Conservation (phyloP, 2,888 invertebrate genomes). For the Magallana nippona region DNA sequence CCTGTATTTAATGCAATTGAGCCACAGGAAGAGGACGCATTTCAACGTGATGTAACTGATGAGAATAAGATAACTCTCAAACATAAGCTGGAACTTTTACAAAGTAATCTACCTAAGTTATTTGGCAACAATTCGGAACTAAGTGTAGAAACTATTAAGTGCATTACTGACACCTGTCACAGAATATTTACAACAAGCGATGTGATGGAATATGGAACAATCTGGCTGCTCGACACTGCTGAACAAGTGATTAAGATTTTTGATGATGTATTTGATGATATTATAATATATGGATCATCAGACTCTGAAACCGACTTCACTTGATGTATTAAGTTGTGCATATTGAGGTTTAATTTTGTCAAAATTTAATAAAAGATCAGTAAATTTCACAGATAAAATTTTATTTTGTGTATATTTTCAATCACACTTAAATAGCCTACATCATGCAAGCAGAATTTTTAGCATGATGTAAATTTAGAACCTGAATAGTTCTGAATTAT, state of each 20-base stretch:
- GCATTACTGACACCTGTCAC: not conserved
- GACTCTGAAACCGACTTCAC: not conserved
- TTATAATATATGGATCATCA: not conserved
- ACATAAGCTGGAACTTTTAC: not conserved
- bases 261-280: not conserved
- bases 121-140: not conserved
- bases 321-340: not conserved
- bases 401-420: too few species aligned
- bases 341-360: not conserved
- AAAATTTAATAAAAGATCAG: not conserved
- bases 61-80: not conserved
- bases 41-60: not conserved
- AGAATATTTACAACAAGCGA: not conserved
- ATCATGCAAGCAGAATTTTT: too few species aligned
- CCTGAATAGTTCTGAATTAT: too few species aligned
- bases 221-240: not conserved
- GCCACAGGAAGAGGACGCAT: not conserved
- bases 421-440: too few species aligned
- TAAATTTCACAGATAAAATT: too few species aligned
- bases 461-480: too few species aligned
- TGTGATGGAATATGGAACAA: not conserved
- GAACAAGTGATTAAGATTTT: not conserved
- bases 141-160: not conserved
- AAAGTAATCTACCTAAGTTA: not conserved
- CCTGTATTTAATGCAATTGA: conserved; percentile 63